A percentile compares a stretch with the other conserved stretches of the same genome.
Evolutionary conservation across 2,797 vertebrate genomes (phyloP).

Genomic region (Malacoraja senta): DNA sequence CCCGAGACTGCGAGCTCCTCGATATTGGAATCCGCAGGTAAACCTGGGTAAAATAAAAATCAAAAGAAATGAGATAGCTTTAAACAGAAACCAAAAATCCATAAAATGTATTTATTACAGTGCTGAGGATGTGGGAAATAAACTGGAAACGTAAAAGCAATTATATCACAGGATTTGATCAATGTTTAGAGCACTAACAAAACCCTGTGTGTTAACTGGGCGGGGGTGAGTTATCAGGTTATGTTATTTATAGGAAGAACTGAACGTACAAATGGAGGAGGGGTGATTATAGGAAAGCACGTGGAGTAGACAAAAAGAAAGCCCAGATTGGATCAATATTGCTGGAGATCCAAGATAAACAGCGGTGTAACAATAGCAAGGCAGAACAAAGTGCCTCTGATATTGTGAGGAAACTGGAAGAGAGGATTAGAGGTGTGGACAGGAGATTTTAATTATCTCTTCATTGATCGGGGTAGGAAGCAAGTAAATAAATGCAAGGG

Average conservation of each 20-base stretch:
- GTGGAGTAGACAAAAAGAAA: background rate
- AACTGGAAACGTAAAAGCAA: background rate
- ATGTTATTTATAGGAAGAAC: background rate
- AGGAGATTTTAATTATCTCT: background rate
- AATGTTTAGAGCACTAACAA: background rate
- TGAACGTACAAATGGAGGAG: background rate
- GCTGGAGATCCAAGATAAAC: background rate
- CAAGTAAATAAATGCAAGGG: slow-evolving; percentile 1
- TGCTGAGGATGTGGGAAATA: background rate
- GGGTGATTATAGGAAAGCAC: background rate
- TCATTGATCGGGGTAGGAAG: background rate
- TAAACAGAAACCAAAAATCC: background rate
- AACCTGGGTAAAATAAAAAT: background rate
- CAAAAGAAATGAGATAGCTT: background rate
- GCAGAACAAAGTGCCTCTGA: too few species aligned
- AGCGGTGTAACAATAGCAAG: background rate
- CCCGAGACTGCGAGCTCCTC: too few species aligned
- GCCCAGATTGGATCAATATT: background rate
- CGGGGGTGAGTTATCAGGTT: background rate
- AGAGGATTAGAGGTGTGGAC: background rate
- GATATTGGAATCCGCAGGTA: too few species aligned
- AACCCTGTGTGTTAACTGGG: background rate
- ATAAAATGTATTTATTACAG: background rate
- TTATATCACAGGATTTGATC: background rate
- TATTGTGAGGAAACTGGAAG: background rate